These are phyloP conservation scores for Ditylenchus weischeri DNA, from an alignment of 2,888 invertebrate species.

Conservation along the genomic window DNA sequence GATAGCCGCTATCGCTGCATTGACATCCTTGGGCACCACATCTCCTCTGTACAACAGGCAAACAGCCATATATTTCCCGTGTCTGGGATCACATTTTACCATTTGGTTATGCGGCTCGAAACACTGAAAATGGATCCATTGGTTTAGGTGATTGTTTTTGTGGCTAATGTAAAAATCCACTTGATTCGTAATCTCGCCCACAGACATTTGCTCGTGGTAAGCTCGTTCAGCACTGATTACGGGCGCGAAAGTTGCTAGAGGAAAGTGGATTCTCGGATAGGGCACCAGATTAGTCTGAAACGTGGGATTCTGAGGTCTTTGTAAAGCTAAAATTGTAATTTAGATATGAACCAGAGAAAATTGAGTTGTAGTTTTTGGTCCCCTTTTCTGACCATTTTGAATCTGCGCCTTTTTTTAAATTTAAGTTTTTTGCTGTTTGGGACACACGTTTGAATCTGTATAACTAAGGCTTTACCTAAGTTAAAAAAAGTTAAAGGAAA, in stretches of 20 bases:
- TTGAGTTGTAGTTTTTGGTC: no score
- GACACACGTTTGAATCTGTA: no score
- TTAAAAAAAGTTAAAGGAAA: no score
- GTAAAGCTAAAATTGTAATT: no score
- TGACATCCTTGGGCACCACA: constrained; percentile 87
- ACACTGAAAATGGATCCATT: constrained; percentile 65
- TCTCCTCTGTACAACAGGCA: constrained; percentile 67
- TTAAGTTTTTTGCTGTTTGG: no score
- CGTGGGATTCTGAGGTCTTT: constrained; percentile 75
- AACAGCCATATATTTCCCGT: constrained; percentile 61
- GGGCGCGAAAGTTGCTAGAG: constrained; percentile 67
- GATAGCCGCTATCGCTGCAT: constrained; percentile 87
- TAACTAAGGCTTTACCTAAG: no score
- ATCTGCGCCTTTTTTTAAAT: no score
- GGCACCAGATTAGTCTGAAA: constrained; percentile 70
- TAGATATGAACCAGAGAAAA: no score
- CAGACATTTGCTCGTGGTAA: constrained; percentile 48
- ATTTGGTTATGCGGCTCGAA: constrained; percentile 80
- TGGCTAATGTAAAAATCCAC: not conserved
- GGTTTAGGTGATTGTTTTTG: not conserved
- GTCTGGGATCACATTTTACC: constrained; percentile 71
- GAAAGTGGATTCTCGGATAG: constrained; percentile 87
- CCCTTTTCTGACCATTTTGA: no score
- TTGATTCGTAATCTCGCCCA: constrained; percentile 74
- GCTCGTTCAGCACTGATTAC: constrained; percentile 43